A percentile compares a stretch with the other conserved stretches of the same genome.
Evolutionary conservation across 2,113 vertebrate genomes (phyloP).

Genomic region (Triplophysa dalaica): DNA sequence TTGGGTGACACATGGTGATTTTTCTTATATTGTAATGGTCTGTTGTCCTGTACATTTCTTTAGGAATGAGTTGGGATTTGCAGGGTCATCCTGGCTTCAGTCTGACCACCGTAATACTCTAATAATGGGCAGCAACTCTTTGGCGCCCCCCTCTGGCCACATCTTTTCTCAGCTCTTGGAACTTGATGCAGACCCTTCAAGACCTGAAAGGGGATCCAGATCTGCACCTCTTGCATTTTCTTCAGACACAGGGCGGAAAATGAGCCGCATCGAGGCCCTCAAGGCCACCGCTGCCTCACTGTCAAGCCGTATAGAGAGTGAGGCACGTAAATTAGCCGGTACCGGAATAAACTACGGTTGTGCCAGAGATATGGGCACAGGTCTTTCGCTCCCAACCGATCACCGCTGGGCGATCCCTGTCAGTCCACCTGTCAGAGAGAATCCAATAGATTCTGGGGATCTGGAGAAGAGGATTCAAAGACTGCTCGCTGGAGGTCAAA

Average conservation of each 20-base stretch:
- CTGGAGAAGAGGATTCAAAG: conserved; percentile 78
- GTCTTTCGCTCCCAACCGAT: conserved; percentile 64
- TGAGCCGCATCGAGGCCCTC: conserved; percentile 86
- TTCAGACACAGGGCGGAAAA: conserved; percentile 71
- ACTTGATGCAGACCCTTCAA: conserved; percentile 70
- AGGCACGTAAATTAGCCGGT: conserved; percentile 86
- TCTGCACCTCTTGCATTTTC: conserved; percentile 55
- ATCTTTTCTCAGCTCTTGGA: conserved; percentile 80
- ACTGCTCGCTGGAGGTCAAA: conserved; percentile 76
- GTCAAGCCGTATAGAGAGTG: conserved; percentile 88
- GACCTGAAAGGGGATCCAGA: conserved; percentile 54
- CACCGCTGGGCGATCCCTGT: conserved; percentile 69
- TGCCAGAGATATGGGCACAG: conserved; percentile 64
- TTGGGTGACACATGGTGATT: neutral
- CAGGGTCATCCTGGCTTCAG: conserved; percentile 73
- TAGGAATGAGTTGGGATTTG: conserved; percentile 78
- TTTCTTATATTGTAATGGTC: neutral
- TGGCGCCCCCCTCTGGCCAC: conserved; percentile 64
- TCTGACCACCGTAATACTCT: conserved; percentile 72
- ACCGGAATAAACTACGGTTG: conserved; percentile 77
- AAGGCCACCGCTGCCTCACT: conserved; percentile 93
- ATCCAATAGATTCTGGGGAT: conserved; percentile 66
- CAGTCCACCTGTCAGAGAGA: conserved; percentile 80
- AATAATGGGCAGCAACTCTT: conserved; percentile 43
- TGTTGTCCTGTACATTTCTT: conserved; percentile 27